phyloP scores from a whole-genome alignment of 2,888 invertebrate species.

The Gymnocheta viridis region DNA sequence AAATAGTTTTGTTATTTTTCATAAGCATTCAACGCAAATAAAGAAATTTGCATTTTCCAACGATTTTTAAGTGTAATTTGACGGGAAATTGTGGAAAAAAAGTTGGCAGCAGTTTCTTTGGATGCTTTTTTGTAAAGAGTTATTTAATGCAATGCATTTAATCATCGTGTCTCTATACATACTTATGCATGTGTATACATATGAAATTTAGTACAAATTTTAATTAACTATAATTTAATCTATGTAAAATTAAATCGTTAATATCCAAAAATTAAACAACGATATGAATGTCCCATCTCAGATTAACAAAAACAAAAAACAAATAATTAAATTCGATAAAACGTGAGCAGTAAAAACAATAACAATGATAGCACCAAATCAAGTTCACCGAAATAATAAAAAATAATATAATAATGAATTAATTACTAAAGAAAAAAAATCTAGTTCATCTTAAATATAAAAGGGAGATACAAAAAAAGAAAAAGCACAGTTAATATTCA shows the following conservation, averaged over 20 bases:
- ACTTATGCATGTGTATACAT: no score
- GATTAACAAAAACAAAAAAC: not conserved
- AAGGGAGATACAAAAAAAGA: not conserved
- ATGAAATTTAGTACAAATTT: no score
- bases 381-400: conserved; percentile 9
- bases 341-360: not conserved
- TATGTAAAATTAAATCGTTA: not conserved
- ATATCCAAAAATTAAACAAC: not conserved
- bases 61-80: no score
- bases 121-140: no score
- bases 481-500: conserved; percentile 12
- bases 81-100: no score
- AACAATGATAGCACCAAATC: conserved; percentile 9
- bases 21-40: no score
- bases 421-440: conserved; percentile 11
- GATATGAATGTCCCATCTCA: not conserved
- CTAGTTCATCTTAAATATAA: conserved; percentile 31
- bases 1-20: no score
- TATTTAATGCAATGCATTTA: no score
- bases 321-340: not conserved
- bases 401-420: conserved; percentile 6
- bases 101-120: no score
- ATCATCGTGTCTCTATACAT: no score
- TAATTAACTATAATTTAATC: no score
- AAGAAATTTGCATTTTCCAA: no score